Evolutionary conservation across 2,888 invertebrate genomes (phyloP), one percentile per base, ranked within the genome.

Genomic region (Drosophila putrida): DNA sequence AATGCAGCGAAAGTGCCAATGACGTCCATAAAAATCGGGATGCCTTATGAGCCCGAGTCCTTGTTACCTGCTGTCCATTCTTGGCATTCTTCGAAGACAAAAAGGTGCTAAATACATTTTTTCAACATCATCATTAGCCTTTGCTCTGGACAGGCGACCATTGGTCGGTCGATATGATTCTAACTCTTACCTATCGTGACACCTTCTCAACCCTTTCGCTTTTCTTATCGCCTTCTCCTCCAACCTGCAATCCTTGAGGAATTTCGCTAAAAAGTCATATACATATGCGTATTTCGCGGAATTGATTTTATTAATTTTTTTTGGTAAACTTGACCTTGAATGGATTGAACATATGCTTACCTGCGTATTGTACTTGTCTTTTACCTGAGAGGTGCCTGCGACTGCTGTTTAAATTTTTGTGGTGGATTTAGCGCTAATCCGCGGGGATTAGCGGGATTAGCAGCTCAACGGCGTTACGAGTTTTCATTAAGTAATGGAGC

Each of bases 361-460:
- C 80, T 75, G 62, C 8, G 4, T 11, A n/a, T 4, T 41, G 25
- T 43, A 54, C 13, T 15, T 20, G 27, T 4, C 6, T 4, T 15
- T 6, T 47, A 64, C 51, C 66, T 44, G 50, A 13, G 55, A 9
- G 25, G 8, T 44, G 44, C 31, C 49, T 15, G 49, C 49, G 36
- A 77, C 53, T 74, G 82, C 74, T 84, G 85, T 82, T 82, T 80
- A 76, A 85, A 82, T 75, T 75, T 73, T 85, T 88, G 88, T 80
- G 89, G 84, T 89, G 84, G 88, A 90, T 87, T 87, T 76, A 75
- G 66, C 57, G 47, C 69, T 85, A 81, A 90, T 89, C 80, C 80
- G 47, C 51, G 15, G n/a, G 74, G 76, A 80, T 84, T 80, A 78
- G 68, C 51, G 66, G 57, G n/a, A 60, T 63, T 70, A 59, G 41